A percentile compares a stretch with the other conserved stretches of the same genome.
Conservation (phyloP, 37 sponge, comb jelly and placozoan genomes). For the Ianthella basta region DNA sequence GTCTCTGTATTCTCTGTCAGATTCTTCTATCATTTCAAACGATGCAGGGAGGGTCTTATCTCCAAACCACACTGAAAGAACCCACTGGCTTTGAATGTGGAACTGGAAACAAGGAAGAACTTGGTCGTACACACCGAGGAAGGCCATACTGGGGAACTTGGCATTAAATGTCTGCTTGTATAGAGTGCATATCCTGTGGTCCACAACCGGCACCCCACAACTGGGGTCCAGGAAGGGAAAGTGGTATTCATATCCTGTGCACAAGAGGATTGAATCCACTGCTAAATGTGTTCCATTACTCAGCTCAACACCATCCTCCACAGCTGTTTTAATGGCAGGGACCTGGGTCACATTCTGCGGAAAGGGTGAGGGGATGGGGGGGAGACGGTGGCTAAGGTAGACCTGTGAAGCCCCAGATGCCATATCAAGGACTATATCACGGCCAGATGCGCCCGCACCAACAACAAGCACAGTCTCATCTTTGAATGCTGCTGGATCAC, state of each 20-base stretch:
- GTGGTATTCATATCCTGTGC: slow-evolving; percentile 74
- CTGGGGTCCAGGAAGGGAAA: slow-evolving; percentile 70
- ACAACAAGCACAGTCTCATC: slow-evolving; percentile 67
- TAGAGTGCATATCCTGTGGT: slow-evolving; percentile 51
- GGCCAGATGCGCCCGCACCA: slow-evolving; percentile 72
- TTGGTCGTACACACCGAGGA: slow-evolving; percentile 54
- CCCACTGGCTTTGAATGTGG: slow-evolving; percentile 53
- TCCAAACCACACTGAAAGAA: slow-evolving; percentile 60
- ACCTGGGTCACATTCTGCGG: slow-evolving; percentile 61
- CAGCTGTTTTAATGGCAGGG: slow-evolving; percentile 12
- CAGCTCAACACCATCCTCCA: slow-evolving; percentile 43
- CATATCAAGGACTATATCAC: slow-evolving; percentile 63
- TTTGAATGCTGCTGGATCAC: slow-evolving; percentile 46
- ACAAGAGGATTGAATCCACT: slow-evolving; percentile 61
- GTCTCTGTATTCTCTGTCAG: slow-evolving; percentile 34
- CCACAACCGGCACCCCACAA: slow-evolving; percentile 47
- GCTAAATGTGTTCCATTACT: slow-evolving; percentile 21
- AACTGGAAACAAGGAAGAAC: slow-evolving; percentile 50
- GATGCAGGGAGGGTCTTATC: slow-evolving; percentile 48
- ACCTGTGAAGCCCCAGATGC: slow-evolving; percentile 38
- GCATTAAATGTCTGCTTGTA: slow-evolving; percentile 82
- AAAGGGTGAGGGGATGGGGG: background rate
- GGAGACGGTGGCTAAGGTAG: slow-evolving; percentile 34
- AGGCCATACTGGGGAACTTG: slow-evolving; percentile 63
- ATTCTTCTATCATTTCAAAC: slow-evolving; percentile 60